Evolutionary conservation across 2,888 invertebrate species (phyloP), one percentile per base, ranked within the genome.

Genomic region (Labia minor): DNA sequence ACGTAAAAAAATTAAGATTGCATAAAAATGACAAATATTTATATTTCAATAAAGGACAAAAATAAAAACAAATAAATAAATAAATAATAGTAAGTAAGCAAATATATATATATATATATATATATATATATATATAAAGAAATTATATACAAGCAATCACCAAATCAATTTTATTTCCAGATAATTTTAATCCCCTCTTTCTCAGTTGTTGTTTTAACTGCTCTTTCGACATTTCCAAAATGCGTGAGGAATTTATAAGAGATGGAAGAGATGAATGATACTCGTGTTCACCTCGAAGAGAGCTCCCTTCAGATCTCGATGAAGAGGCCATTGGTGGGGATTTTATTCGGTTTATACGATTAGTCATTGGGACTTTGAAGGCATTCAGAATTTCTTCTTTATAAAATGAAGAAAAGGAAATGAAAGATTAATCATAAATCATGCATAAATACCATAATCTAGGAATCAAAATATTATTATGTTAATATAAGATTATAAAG

Each of bases 81-180:
- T n/a, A n/a, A n/a, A n/a, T n/a, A n/a, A n/a, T n/a, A n/a, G n/a
- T n/a, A n/a, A n/a, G n/a, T n/a, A n/a, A n/a, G n/a, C n/a, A n/a
- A n/a, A n/a, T n/a, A n/a, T n/a, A n/a, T n/a, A n/a, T n/a, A n/a
- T n/a, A n/a, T n/a, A n/a, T n/a, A n/a, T n/a, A n/a, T n/a, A n/a
- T n/a, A n/a, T n/a, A n/a, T n/a, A n/a, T n/a, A n/a, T n/a, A n/a
- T n/a, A n/a, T n/a, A n/a, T 8, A 33, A 33, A 11, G 33, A 8
- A 33, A 8, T 33, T 8, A 33, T 33, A 33, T 8, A 33, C 33
- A 33, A 8, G 33, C 33, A 33, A 8, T 33, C 33, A 86, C 86
- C 86, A 87, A 81, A 81, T 86, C 86, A 72, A 80, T 82, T 79
- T 86, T 86, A 81, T 84, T 86, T 76, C 87, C 87, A 71, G 84